These are phyloP conservation scores for Brachionus sp. DNA, from an alignment of 1,140 invertebrate genomes.

Conservation along the genomic window DNA sequence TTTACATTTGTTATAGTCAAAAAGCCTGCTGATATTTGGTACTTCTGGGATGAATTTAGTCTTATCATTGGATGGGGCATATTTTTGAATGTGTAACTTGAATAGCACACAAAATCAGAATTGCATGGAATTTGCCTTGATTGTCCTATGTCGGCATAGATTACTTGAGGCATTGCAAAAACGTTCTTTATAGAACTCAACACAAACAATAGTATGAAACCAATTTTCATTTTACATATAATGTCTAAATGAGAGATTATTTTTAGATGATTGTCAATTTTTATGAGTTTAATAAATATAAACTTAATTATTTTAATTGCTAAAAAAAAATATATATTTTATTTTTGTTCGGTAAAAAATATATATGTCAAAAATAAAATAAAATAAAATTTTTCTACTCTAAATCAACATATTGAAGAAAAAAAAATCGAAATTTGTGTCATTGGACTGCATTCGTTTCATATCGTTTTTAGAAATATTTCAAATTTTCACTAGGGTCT, in stretches of 20 bases:
- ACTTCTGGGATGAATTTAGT: not conserved
- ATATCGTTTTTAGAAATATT: not conserved
- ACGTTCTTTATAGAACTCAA: not conserved
- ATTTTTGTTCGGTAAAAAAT: slow-evolving; percentile 15
- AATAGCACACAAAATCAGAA: not conserved
- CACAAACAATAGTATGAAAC: not conserved
- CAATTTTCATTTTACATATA: slow-evolving; percentile 29
- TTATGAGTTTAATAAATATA: not conserved
- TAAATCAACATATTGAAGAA: not conserved
- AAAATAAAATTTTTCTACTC: not conserved
- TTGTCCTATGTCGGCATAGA: not conserved
- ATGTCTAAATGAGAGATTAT: not conserved
- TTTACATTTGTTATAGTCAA: slow-evolving; percentile 16
- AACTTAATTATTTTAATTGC: slow-evolving; percentile 12
- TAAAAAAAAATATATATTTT: not conserved
- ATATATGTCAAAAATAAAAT: slow-evolving; percentile 31
- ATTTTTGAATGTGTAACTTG: slow-evolving; percentile 24
- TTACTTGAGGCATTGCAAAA: not conserved
- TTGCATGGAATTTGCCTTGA: not conserved
- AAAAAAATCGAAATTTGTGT: slow-evolving; percentile 37
- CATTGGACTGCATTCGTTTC: not conserved
- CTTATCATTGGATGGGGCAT: not conserved
- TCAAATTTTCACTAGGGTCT: not conserved
- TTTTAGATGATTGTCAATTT: not conserved
- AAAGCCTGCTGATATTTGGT: not conserved